phyloP scores from a whole-genome alignment of 2,113 vertebrate species.

The Paradoxurus hermaphroditus region DNA sequence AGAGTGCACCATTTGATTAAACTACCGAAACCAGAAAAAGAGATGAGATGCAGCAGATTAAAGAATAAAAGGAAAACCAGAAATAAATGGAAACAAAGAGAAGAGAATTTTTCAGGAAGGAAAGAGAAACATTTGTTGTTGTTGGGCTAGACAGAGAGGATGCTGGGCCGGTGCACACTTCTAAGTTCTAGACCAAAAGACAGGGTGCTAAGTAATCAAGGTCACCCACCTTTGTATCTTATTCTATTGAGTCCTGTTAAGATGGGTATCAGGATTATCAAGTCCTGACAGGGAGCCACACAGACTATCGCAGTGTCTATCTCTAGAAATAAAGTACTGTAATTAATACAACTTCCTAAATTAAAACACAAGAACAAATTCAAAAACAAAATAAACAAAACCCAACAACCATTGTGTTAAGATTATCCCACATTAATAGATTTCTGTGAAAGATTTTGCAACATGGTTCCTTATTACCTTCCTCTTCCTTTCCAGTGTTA shows the following conservation, averaged over 20 bases:
- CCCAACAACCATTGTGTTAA: not conserved
- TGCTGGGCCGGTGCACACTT: not conserved
- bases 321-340: not conserved
- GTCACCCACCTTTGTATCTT: not conserved
- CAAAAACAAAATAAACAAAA: not conserved
- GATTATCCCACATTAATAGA: not conserved
- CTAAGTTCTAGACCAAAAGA: not conserved
- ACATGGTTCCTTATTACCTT: not conserved
- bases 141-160: not conserved
- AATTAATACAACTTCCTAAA: not conserved
- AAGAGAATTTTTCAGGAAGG: not conserved
- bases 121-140: not conserved
- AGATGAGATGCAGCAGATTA: not conserved
- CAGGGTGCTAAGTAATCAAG: not conserved
- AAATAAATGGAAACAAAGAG: not conserved
- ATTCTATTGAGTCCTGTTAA: not conserved
- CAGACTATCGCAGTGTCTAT: not conserved
- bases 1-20: not conserved
- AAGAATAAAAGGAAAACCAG: not conserved
- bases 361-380: not conserved
- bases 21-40: not conserved
- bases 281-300: not conserved
- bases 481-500: not conserved
- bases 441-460: not conserved
- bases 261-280: not conserved